Conservation (phyloP, 2,797 vertebrate genomes). For the Pseudocheirus occidentalis region DNA sequence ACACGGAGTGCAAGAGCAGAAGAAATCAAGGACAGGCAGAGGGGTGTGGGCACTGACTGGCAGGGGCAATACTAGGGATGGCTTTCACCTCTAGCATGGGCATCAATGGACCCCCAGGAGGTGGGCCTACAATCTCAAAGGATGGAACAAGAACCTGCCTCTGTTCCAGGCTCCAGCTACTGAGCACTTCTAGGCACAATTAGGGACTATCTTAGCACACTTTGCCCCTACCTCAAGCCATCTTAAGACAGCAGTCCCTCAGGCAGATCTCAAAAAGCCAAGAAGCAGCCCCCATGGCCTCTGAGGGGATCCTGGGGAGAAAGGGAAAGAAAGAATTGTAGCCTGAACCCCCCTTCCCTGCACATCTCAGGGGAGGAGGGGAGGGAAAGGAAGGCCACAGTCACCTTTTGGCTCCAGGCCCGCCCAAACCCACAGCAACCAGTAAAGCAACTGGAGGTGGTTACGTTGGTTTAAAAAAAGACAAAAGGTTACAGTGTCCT, state of each 20-base stretch:
- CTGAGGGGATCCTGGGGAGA: slow-evolving; percentile 18
- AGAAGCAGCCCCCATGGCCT: slow-evolving; percentile 23
- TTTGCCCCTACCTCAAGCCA: slow-evolving; percentile 51
- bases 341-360: slow-evolving; percentile 39
- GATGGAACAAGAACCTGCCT: not conserved
- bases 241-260: slow-evolving; percentile 22
- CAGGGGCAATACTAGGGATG: not conserved
- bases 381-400: slow-evolving; percentile 27
- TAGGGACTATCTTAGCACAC: slow-evolving; percentile 1
- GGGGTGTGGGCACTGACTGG: not conserved
- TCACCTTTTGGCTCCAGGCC: slow-evolving; percentile 79
- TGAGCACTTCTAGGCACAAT: slow-evolving; percentile 61
- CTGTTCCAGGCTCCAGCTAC: slow-evolving; percentile 24
- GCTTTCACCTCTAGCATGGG: slow-evolving; percentile 64
- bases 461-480: slow-evolving; percentile 53
- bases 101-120: slow-evolving; percentile 32
- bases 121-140: slow-evolving; percentile 2
- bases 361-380: not conserved
- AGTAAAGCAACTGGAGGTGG: slow-evolving; percentile 72
- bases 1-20: slow-evolving; percentile 73
- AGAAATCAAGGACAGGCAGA: slow-evolving; percentile 54
- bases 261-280: slow-evolving; percentile 56
- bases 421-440: slow-evolving; percentile 79
- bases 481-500: slow-evolving; percentile 77
- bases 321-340: slow-evolving; percentile 39